phyloP scores from a whole-genome alignment of 2,113 vertebrate genomes.

The Empidonax traillii region DNA sequence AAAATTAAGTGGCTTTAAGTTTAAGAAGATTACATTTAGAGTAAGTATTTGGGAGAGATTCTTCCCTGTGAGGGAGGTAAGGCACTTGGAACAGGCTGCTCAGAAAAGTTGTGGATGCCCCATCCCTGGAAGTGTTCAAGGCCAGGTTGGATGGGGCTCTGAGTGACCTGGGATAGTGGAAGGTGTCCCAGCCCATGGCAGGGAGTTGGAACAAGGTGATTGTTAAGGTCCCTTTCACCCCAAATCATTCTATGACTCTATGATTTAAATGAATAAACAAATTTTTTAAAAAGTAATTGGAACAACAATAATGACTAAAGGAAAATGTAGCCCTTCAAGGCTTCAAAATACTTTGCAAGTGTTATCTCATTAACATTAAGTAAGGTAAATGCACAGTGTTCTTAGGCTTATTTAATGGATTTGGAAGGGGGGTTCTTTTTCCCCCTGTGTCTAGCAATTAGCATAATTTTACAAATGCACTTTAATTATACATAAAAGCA shows the following conservation, averaged over 20 bases:
- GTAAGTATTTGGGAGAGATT: neutral
- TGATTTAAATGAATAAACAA: neutral
- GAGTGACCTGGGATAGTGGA: fast-evolving
- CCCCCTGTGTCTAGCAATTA: slow-evolving; percentile 7
- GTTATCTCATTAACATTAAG: neutral
- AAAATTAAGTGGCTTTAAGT: neutral
- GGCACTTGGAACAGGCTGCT: neutral
- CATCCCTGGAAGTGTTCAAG: neutral
- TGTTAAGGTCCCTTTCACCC: neutral
- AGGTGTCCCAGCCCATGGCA: neutral
- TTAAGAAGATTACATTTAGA: neutral
- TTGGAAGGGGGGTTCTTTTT: neutral
- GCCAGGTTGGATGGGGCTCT: fast-evolving
- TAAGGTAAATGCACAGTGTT: neutral
- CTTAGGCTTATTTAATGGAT: neutral
- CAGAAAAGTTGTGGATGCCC: neutral
- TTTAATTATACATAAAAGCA: slow-evolving; percentile 49
- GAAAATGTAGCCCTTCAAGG: neutral
- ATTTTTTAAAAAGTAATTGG: neutral
- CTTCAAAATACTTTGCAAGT: slow-evolving; percentile 3
- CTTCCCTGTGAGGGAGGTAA: neutral
- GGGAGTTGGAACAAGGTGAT: neutral
- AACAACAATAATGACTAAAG: neutral
- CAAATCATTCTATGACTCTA: neutral
- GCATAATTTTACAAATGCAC: slow-evolving; percentile 13